These are phyloP conservation scores for Orchestia grillus DNA, from an alignment of 1,140 invertebrate species.

Conservation along the genomic window DNA sequence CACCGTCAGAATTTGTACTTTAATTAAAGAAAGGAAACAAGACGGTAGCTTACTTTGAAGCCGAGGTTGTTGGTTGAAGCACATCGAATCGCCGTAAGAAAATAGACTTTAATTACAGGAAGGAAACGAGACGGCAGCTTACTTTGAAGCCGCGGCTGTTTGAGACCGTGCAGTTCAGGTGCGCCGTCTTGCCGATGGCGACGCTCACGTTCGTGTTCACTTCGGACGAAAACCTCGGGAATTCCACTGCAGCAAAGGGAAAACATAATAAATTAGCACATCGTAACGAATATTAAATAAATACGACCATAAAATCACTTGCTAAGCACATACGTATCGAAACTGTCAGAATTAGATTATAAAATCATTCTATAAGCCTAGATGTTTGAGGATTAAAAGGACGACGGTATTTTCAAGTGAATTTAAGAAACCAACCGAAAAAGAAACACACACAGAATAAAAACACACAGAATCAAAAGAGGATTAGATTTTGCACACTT, in stretches of 20 bases:
- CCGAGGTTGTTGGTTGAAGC: background rate
- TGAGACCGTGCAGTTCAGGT: conserved; percentile 9
- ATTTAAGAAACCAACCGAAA: too few species aligned
- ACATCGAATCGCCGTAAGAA: background rate
- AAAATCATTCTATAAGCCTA: too few species aligned
- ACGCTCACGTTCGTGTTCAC: conserved; percentile 38
- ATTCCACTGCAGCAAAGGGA: background rate
- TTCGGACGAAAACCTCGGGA: conserved; percentile 14
- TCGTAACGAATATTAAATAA: too few species aligned
- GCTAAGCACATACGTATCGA: too few species aligned
- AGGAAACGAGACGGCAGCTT: background rate
- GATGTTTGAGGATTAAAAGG: too few species aligned
- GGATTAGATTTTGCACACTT: too few species aligned
- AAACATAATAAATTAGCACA: too few species aligned
- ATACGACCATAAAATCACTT: background rate
- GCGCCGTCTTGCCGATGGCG: conserved; percentile 10
- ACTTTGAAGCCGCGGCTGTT: conserved; percentile 41
- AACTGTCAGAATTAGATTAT: too few species aligned
- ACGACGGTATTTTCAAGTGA: too few species aligned
- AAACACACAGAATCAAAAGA: too few species aligned
- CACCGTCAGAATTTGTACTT: background rate
- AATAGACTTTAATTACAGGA: background rate
- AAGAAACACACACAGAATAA: too few species aligned
- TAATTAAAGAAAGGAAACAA: background rate
- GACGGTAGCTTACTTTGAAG: too few species aligned